A percentile compares a stretch with the other conserved stretches of the same genome.
phyloP scores from a whole-genome alignment of 2,888 invertebrate genomes.

The Strigamia transsilvanica region DNA sequence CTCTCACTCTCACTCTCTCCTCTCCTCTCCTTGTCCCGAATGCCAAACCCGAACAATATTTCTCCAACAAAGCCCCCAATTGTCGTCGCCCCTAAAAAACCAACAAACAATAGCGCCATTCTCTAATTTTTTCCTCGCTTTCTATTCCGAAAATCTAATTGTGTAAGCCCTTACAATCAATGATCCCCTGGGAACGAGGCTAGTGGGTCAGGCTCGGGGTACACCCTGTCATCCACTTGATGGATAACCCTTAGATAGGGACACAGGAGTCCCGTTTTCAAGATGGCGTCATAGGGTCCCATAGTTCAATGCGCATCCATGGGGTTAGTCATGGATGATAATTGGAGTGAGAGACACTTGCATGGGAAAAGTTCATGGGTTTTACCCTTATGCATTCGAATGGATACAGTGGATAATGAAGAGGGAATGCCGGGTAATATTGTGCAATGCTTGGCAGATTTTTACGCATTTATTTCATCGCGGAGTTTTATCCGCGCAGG shows the following conservation, averaged over 20 bases:
- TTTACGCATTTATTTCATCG: too few relatives aligned
- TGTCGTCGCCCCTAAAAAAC: too few relatives aligned
- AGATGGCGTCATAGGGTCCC: slow-evolving; percentile 41
- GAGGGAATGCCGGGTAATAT: not conserved
- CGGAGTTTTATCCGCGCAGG: too few relatives aligned
- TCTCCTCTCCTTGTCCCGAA: too few relatives aligned
- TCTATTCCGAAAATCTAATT: not conserved
- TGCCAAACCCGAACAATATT: too few relatives aligned
- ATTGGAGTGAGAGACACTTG: slow-evolving; percentile 38
- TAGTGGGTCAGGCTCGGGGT: slow-evolving; percentile 18
- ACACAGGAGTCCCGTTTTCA: not conserved
- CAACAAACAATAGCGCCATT: too few relatives aligned
- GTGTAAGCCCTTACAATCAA: not conserved
- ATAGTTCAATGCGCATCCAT: slow-evolving; percentile 37
- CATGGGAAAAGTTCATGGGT: slow-evolving; percentile 39
- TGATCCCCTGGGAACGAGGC: slow-evolving; percentile 44
- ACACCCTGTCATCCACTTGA: slow-evolving; percentile 17
- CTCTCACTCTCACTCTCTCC: too few relatives aligned
- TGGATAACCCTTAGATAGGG: slow-evolving; percentile 38
- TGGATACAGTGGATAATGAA: slow-evolving; percentile 24
- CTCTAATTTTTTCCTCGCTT: too few relatives aligned
- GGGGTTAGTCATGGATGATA: slow-evolving; percentile 20
- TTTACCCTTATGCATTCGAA: not conserved
- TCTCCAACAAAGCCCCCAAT: too few relatives aligned
- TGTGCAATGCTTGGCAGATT: not conserved